Base-by-base conservation (phyloP, 2,797 vertebrate genomes). In the Pachyuromys duprasi region DNA sequence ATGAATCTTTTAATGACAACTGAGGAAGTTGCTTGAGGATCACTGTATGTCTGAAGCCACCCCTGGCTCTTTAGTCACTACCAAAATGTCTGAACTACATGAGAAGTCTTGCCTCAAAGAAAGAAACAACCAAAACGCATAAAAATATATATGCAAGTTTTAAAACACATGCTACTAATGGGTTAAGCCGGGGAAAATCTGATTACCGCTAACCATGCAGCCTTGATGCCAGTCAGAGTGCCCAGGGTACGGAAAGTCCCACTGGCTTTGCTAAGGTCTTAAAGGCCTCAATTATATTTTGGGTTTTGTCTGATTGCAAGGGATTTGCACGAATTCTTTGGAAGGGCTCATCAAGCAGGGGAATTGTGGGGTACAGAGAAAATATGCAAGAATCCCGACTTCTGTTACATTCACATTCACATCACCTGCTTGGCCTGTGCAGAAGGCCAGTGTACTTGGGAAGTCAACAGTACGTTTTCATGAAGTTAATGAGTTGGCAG, bases 391-490 rank as follows among this genome's bases (percentile, higher is more conserved):
- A 5, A 62, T 63, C 8, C 18, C 45, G 39, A 76, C 3, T 86
- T 15, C 39, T 70, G 20, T 84, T 12, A 76, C 11, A 72, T 62
- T 15, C 65, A 31, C 18, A n/a, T 78, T 84, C 76, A 49, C n/a
- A 31, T 86, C 86, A 95, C 79, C 84, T 74, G 63, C 28, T 79
- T 72, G 86, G 31, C 17, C n/a, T 92, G 12, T 74, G 62, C 15
- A 94, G 86, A 79, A 92, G n/a, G 78, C 70, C 24, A 89, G n/a
- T 28, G 45, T 81, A 45, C 45, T 95, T 88, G n/a, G 13, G 31
- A 95, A 91, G 70, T 36, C 91, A 78, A 72, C 3, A 80, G 67
- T 22, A 89, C 62, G 45, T 87, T 95, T 97, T 95, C 55, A 95
- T 69, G 90, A 95, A 90, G n/a, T 70, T 83, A 95, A 86, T 89